Conservation (phyloP, 2,113 vertebrate genomes). For the Thamnophis sirtalis region DNA sequence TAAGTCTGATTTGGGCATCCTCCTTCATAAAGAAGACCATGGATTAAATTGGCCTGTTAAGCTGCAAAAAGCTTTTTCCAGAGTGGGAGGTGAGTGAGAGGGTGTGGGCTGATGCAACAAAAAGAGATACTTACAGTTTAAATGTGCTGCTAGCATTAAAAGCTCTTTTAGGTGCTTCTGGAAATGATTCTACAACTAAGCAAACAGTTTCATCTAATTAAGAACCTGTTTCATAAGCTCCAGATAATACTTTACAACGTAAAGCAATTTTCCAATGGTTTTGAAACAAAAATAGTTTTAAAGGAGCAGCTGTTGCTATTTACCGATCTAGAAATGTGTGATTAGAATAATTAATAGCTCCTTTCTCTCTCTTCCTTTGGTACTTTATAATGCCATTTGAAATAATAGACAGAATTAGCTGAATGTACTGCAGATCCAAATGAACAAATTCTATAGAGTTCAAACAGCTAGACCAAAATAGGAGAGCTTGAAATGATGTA, state of each 20-base stretch:
- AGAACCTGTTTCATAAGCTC: constrained; percentile 46
- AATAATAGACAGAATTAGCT: background rate
- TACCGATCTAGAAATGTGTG: background rate
- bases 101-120: background rate
- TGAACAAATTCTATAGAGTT: background rate
- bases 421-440: background rate
- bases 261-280: constrained; percentile 51
- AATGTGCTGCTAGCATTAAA: constrained; percentile 42
- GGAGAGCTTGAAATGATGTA: background rate
- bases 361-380: background rate
- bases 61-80: constrained; percentile 13
- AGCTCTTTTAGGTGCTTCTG: constrained; percentile 45
- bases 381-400: background rate
- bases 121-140: constrained; percentile 22
- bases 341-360: background rate
- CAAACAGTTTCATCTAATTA: constrained; percentile 56
- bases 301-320: constrained; percentile 27
- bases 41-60: constrained; percentile 3
- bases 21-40: background rate
- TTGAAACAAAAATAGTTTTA: constrained; percentile 39
- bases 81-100: constrained; percentile 17
- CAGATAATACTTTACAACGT: constrained; percentile 53
- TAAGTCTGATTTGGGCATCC: background rate
- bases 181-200: constrained; percentile 41
- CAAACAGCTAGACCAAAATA: background rate